Evolutionary conservation across 2,888 invertebrate species (phyloP), one percentile per base, ranked within the genome.

Genomic region (Venustoraphidia nigricollis): DNA sequence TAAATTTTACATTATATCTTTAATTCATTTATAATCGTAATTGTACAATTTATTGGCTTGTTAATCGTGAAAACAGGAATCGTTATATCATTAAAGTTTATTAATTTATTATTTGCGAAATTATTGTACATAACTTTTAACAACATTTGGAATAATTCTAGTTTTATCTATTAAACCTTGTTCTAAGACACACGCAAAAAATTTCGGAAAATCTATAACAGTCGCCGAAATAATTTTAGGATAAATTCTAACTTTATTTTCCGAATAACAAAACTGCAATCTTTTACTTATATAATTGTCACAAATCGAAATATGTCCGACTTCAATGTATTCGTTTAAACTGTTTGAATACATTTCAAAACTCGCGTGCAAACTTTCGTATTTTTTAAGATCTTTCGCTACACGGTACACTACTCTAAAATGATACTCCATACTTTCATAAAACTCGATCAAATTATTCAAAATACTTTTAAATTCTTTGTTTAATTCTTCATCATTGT

Each of bases 221-320:
- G 79, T 80, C 11, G 89, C 89, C 9, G 81, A 79, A 50, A 90
- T 68, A 36, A 88, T 62, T 57, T 77, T 72, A 9, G 83, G 74
- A 61, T 81, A 90, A 41, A 71, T 69, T 36, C 65, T 65, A 39
- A 73, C 66, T 52, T 76, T 77, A 9, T 75, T 67, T 40, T 77
- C 73, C 34, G 70, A 69, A 59, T 78, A 82, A 40, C 74, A 79
- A 53, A 87, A 81, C 58, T 85, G 67, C 41, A 92, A 68, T 50
- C 91, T 72, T 63, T 88, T 86, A 55, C 86, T 84, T 34, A 90
- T 74, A 60, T 77, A 91, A 57, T 81, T 77, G 9, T 77, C 79
- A 57, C 78, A 81, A 41, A 81, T 60, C 14, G 86, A 83, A 38
- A 91, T 60, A 64, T 80, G 72, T 0, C 83, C 90, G 39, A 89